A percentile compares a stretch with the other conserved stretches of the same genome.
These are phyloP conservation scores for Ophiothrix spiculata DNA, from an alignment of 35 echinoderm and acorn worm species.

Conservation along the genomic window DNA sequence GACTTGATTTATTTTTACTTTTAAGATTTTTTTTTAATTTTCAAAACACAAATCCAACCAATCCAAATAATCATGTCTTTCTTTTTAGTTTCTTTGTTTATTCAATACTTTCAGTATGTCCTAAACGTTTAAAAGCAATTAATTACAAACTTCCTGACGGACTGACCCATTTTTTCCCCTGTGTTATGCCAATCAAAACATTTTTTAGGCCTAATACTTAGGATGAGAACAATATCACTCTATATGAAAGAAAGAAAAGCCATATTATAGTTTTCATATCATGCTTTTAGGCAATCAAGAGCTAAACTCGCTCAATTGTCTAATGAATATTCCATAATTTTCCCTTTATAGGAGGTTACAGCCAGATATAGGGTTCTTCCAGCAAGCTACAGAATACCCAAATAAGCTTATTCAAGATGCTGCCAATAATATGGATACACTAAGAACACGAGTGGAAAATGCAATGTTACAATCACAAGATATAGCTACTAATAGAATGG, in stretches of 20 bases:
- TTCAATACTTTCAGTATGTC: no score
- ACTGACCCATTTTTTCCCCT: no score
- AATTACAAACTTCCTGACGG: no score
- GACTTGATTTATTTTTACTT: no score
- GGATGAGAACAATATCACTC: no score
- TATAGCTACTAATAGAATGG: constrained; percentile 48
- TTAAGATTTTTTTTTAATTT: no score
- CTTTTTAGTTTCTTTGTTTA: no score
- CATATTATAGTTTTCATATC: not conserved
- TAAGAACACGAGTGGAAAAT: constrained; percentile 84
- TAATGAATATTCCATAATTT: not conserved
- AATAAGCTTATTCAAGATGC: constrained; percentile 62
- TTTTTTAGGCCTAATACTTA: no score
- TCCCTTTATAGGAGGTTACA: constrained; percentile 63
- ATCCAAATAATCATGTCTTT: no score
- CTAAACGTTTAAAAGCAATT: no score
- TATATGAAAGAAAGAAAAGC: not conserved
- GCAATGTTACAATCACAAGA: constrained; percentile 77
- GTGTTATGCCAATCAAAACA: no score
- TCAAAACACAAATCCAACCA: no score
- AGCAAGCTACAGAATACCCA: constrained; percentile 82
- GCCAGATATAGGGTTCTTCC: constrained; percentile 96
- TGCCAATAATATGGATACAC: constrained; percentile 48
- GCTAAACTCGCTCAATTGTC: not conserved
- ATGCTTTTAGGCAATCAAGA: not conserved